Conservation (phyloP, 2,113 vertebrate genomes). For the Rhinichthys klamathensis region DNA sequence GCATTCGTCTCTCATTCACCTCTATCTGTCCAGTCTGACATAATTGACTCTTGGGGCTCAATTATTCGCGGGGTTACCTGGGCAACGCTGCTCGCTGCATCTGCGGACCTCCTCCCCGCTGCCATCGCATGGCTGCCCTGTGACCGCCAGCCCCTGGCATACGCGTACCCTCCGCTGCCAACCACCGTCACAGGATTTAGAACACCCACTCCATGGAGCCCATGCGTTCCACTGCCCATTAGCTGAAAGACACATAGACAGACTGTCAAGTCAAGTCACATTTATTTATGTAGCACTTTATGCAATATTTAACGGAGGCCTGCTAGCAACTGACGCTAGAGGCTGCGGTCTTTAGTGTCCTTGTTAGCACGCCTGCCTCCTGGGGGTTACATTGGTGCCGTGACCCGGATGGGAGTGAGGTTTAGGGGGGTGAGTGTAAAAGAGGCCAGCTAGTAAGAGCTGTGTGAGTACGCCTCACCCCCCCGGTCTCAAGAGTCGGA, state of each 20-base stretch:
- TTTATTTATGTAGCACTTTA: neutral
- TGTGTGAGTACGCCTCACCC: no score
- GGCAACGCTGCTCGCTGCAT: constrained; percentile 96
- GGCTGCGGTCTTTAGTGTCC: no score
- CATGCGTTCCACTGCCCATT: constrained; percentile 99
- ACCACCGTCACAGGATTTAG: constrained; percentile 95
- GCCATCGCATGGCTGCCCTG: constrained; percentile 93
- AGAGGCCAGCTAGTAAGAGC: no score
- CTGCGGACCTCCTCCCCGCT: constrained; percentile 88
- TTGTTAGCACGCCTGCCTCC: no score
- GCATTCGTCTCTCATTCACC: constrained; percentile 50
- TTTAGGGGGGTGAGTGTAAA: no score
- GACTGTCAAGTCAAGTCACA: constrained; percentile 6
- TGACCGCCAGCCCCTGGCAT: constrained; percentile 87
- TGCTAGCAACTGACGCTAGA: no score
- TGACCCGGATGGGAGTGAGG: no score
- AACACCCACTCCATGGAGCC: constrained; percentile 98
- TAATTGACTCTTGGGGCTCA: constrained; percentile 51
- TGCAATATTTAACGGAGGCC: neutral
- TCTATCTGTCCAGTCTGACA: constrained; percentile 32
- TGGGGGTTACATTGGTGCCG: no score
- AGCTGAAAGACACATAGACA: constrained; percentile 71
- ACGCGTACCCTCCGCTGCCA: constrained; percentile 90
- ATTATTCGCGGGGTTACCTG: constrained; percentile 80
- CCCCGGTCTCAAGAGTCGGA: no score